phyloP scores from a whole-genome alignment of 2,113 vertebrate species.

The Silurus glanis region DNA sequence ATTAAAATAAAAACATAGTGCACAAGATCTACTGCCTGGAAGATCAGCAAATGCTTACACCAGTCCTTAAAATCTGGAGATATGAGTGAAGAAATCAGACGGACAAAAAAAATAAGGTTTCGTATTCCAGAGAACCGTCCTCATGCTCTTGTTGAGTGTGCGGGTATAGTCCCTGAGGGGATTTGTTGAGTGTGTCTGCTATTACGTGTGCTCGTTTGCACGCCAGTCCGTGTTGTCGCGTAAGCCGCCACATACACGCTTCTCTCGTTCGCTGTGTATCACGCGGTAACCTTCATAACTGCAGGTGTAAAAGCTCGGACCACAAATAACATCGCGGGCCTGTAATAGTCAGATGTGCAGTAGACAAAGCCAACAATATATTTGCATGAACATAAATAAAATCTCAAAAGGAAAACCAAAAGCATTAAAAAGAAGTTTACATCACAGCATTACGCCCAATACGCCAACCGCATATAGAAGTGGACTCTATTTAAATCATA shows the following conservation, averaged over 20 bases:
- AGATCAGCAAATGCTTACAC: conserved; percentile 28
- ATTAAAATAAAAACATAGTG: neutral
- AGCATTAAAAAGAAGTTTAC: neutral
- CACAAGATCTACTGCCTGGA: conserved; percentile 36
- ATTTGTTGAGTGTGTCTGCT: conserved; percentile 10
- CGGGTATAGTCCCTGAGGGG: conserved; percentile 33
- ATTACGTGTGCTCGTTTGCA: conserved; percentile 7
- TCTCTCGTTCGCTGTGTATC: neutral
- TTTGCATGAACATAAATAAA: conserved; percentile 26
- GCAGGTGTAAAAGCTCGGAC: neutral
- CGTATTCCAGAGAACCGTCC: conserved; percentile 20
- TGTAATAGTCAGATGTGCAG: conserved; percentile 17
- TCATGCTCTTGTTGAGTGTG: conserved; percentile 12
- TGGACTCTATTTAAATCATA: neutral
- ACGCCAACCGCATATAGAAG: conserved; percentile 11
- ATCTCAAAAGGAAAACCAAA: neutral
- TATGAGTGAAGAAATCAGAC: neutral
- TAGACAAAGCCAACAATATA: conserved; percentile 14
- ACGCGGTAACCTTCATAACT: conserved; percentile 20
- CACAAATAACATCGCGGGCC: conserved; percentile 5
- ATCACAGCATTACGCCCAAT: conserved; percentile 30
- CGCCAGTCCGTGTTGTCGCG: neutral
- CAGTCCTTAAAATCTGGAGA: neutral
- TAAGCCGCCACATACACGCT: neutral
- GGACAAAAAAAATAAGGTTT: neutral